These are phyloP conservation scores for Andrena hattorfiana DNA, from an alignment of 2,888 invertebrate genomes.

Conservation along the genomic window DNA sequence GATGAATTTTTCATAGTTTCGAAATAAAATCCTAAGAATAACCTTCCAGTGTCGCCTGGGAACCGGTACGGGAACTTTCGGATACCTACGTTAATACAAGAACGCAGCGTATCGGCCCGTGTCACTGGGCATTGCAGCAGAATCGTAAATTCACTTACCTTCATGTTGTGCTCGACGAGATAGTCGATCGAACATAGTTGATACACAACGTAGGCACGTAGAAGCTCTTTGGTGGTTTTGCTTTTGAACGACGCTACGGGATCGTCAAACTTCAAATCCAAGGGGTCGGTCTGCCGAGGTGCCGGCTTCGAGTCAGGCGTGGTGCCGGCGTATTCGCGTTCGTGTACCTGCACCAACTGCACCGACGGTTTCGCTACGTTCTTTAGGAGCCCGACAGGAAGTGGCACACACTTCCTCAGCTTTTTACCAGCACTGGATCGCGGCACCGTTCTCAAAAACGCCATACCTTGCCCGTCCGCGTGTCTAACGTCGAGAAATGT, in stretches of 20 bases:
- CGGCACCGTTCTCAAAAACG: conserved; percentile 81
- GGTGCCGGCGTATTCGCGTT: conserved; percentile 71
- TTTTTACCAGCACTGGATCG: conserved; percentile 80
- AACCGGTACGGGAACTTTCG: conserved; percentile 7
- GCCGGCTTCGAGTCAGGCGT: conserved; percentile 68
- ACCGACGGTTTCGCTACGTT: conserved; percentile 70
- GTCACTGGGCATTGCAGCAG: not conserved
- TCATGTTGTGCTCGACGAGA: conserved; percentile 96
- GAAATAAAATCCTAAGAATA: conserved; percentile 28
- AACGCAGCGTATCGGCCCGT: not conserved
- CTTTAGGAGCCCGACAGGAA: conserved; percentile 72
- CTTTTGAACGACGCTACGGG: conserved; percentile 97
- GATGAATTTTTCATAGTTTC: not conserved
- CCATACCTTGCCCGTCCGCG: conserved; percentile 75
- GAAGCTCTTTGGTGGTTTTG: conserved; percentile 96
- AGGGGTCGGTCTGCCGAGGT: conserved; percentile 87
- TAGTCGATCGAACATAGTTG: conserved; percentile 94
- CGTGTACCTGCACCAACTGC: conserved; percentile 77
- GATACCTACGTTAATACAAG: not conserved
- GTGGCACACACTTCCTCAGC: conserved; percentile 75
- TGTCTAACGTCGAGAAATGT: conserved; percentile 51
- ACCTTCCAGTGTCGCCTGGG: conserved; percentile 25
- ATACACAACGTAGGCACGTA: conserved; percentile 96
- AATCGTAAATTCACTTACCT: conserved; percentile 88
- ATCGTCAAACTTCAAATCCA: conserved; percentile 95